Percentiles rank a stretch among this genome's conserved stretches.
These are phyloP conservation scores for Ptychodera flava DNA, from an alignment of 35 echinoderm and acorn worm genomes.

Conservation along the genomic window DNA sequence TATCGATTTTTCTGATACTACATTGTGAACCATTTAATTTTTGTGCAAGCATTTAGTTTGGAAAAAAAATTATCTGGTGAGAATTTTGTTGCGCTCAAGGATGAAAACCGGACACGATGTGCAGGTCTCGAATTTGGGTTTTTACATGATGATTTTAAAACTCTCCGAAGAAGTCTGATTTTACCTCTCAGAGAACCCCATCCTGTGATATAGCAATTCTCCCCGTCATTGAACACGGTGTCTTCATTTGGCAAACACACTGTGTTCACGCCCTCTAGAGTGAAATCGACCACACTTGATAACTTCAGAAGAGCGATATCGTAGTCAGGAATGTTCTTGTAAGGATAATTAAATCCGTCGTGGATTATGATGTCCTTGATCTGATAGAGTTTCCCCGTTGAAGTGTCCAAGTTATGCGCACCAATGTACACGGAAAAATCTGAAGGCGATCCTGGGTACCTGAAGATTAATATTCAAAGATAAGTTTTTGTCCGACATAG, in stretches of 20 bases:
- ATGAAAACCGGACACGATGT: no score
- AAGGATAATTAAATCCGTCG: neutral
- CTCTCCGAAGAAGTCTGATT: neutral
- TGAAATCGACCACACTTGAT: neutral
- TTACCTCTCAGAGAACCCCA: neutral
- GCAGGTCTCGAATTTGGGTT: no score
- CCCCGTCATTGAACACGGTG: neutral
- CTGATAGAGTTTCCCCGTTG: neutral
- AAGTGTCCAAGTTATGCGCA: neutral
- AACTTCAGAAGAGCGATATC: neutral
- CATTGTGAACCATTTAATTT: no score
- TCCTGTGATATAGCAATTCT: neutral
- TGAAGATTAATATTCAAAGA: no score
- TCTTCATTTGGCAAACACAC: neutral
- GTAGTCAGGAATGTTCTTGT: neutral
- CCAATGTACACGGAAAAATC: neutral
- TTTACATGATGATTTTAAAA: no score
- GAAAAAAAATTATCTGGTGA: no score
- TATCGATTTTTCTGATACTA: no score
- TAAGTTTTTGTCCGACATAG: no score
- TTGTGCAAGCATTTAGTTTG: no score
- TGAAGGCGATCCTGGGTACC: neutral
- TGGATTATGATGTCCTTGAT: neutral
- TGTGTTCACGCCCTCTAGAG: neutral
- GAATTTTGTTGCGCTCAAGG: no score